Evolutionary conservation across 2,888 invertebrate genomes (phyloP).

Genomic region (Nemurella pictetii): DNA sequence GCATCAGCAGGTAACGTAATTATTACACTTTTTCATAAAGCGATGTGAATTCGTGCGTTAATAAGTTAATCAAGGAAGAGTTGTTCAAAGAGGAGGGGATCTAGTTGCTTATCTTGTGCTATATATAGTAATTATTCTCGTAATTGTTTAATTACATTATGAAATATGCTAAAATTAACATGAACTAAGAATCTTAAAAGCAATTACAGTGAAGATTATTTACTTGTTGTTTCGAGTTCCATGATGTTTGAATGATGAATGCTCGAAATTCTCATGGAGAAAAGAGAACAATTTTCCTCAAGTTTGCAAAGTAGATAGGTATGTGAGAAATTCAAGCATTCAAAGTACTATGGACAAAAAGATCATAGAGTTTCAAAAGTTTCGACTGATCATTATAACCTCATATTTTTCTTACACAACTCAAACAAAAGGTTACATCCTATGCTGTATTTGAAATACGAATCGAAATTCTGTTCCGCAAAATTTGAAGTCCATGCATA

Average conservation of each 20-base stretch:
- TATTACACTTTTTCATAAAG: conserved; percentile 13
- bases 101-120: not conserved
- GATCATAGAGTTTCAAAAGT: not conserved
- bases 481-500: not conserved
- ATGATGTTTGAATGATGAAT: not conserved
- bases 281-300: not conserved
- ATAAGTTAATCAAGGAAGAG: conserved; percentile 11
- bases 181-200: not conserved
- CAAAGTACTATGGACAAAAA: no score
- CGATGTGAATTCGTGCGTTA: conserved; percentile 2
- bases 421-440: not conserved
- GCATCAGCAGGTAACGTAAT: conserved; percentile 4
- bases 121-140: not conserved
- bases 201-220: not conserved
- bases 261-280: not conserved
- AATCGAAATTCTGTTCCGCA: not conserved
- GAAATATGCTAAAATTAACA: not conserved
- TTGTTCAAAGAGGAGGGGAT: not conserved
- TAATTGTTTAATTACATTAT: not conserved
- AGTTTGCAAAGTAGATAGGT: not conserved
- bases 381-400: not conserved
- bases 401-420: not conserved
- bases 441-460: not conserved
- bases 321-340: not conserved
- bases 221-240: not conserved